Conservation (phyloP, 2,113 vertebrate species). For the Cololabis saira region DNA sequence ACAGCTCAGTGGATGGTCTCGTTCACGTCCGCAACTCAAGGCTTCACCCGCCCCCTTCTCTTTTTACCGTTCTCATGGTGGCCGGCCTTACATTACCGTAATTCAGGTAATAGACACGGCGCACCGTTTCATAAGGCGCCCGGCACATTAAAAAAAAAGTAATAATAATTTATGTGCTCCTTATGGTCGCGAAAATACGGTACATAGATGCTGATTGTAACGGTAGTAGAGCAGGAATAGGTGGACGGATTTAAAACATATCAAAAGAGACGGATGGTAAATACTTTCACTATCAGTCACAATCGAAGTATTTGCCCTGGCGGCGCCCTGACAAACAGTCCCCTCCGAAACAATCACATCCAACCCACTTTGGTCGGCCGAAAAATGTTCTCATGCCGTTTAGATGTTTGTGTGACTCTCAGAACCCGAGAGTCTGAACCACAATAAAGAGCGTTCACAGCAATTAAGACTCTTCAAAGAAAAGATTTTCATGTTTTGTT, state of each 20-base stretch:
- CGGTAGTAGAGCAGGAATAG: not conserved
- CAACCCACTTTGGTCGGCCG: not conserved
- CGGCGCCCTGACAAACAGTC: not conserved
- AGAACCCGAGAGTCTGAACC: constrained; percentile 7
- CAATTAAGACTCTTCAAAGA: not conserved
- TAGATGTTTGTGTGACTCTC: constrained; percentile 27
- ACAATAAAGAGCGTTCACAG: constrained; percentile 12
- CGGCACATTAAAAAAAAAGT: too few species aligned
- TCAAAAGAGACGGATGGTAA: not conserved
- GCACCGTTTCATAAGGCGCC: too few species aligned
- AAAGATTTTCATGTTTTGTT: not conserved
- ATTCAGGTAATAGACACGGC: too few species aligned
- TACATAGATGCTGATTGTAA: too few species aligned
- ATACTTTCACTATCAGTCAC: too few species aligned
- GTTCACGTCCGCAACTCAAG: too few species aligned
- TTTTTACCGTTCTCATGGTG: too few species aligned
- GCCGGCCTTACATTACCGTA: too few species aligned
- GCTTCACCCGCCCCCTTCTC: too few species aligned
- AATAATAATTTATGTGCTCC: too few species aligned
- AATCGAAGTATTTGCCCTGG: not conserved
- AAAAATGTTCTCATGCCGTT: constrained; percentile 18
- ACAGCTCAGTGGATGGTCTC: too few species aligned
- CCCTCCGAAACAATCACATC: not conserved
- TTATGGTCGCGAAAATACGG: too few species aligned
- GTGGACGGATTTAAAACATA: not conserved